A percentile compares a stretch with the other conserved stretches of the same genome.
These are phyloP conservation scores for Brachylomia viminalis DNA, from an alignment of 2,888 invertebrate genomes.

Conservation along the genomic window DNA sequence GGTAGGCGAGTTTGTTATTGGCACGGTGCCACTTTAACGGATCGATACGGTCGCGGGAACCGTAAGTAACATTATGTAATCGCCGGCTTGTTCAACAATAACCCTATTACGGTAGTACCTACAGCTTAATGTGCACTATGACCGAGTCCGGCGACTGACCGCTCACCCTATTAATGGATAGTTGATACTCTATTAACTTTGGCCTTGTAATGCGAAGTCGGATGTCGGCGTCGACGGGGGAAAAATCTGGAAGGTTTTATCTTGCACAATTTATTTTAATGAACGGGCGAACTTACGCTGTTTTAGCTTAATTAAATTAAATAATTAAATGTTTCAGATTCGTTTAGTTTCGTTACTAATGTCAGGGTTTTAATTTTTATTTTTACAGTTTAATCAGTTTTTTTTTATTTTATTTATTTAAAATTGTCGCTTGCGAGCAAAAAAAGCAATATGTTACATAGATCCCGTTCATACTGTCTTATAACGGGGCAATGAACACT, in stretches of 20 bases:
- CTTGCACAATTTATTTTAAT: conserved; percentile 56
- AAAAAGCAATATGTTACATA: background rate
- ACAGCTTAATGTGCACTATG: conserved; percentile 53
- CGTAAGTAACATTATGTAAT: conserved; percentile 84
- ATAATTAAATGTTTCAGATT: conserved; percentile 43
- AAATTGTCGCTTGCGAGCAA: background rate
- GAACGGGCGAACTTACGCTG: conserved; percentile 52
- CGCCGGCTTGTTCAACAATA: conserved; percentile 75
- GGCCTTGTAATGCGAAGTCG: conserved; percentile 40
- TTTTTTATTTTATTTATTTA: background rate
- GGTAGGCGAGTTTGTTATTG: conserved; percentile 82
- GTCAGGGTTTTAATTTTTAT: background rate
- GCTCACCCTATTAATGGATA: conserved; percentile 57
- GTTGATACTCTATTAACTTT: conserved; percentile 59
- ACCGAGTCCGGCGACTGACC: conserved; percentile 58
- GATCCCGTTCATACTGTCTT: background rate
- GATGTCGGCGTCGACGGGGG: conserved; percentile 1
- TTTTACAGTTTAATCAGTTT: too few species aligned
- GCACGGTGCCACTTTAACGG: conserved; percentile 85
- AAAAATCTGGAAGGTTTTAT: conserved; percentile 53
- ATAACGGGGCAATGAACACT: conserved; percentile 16
- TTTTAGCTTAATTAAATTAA: conserved; percentile 55
- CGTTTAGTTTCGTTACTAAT: conserved; percentile 37
- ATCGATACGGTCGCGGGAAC: conserved; percentile 81
- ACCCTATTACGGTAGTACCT: conserved; percentile 65